phyloP scores from a whole-genome alignment of 2,113 vertebrate species.

The Zosterops borbonicus region DNA sequence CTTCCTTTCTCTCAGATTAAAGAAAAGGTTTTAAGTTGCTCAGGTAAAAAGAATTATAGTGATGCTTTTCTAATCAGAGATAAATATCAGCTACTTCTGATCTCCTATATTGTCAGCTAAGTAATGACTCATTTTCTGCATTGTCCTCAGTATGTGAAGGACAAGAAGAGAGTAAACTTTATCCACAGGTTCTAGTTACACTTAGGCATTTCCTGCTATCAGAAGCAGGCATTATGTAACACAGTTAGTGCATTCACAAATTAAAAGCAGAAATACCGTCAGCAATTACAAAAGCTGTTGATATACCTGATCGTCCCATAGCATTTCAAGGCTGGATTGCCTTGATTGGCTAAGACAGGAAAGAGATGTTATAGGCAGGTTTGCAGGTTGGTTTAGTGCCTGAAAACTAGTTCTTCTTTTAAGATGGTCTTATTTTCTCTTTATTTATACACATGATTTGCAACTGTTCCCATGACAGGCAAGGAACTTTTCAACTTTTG shows the following conservation, averaged over 20 bases:
- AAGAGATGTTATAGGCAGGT: neutral
- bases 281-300: neutral
- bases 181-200: slow-evolving; percentile 62
- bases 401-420: neutral
- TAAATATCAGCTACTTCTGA: slow-evolving; percentile 65
- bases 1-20: slow-evolving; percentile 55
- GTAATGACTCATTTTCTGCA: slow-evolving; percentile 61
- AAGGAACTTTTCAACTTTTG: neutral
- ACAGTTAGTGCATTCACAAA: neutral
- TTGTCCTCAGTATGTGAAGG: slow-evolving; percentile 46
- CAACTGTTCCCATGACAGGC: neutral
- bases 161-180: slow-evolving; percentile 61
- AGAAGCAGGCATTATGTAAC: neutral
- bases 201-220: neutral
- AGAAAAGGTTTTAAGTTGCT: slow-evolving; percentile 63
- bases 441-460: neutral
- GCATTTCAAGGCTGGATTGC: neutral
- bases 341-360: neutral
- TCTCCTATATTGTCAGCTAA: slow-evolving; percentile 58
- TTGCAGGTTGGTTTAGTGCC: neutral
- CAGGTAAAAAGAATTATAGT: slow-evolving; percentile 46
- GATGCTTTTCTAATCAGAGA: slow-evolving; percentile 57
- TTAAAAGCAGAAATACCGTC: slow-evolving; percentile 32
- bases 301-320: neutral
- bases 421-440: neutral